Conservation (phyloP, 2,797 vertebrate species). For the Oryzias sinensis region DNA sequence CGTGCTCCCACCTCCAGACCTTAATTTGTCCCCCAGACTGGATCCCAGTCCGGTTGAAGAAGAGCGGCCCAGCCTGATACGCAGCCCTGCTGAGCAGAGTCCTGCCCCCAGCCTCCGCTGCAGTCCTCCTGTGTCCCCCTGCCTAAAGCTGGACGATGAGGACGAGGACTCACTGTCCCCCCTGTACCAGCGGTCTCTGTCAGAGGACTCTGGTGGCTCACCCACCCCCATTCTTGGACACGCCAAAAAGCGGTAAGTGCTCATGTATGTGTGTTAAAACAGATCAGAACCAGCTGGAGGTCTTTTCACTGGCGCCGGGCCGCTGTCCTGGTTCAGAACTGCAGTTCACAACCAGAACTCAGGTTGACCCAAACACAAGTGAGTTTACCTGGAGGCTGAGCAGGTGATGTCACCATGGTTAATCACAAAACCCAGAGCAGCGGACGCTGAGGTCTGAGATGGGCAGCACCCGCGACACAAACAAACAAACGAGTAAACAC, state of each 20-base stretch:
- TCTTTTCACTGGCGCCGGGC: no score
- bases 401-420: no score
- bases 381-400: no score
- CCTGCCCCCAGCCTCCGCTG: conserved; percentile 26
- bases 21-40: not conserved
- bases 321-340: no score
- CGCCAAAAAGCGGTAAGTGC: conserved; percentile 84
- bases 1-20: not conserved
- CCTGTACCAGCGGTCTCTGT: conserved; percentile 80
- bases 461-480: not conserved
- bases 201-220: conserved; percentile 83
- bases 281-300: not conserved
- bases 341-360: no score
- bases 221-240: conserved; percentile 83
- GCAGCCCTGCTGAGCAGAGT: conserved; percentile 21
- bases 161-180: conserved; percentile 79
- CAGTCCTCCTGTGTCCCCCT: conserved; percentile 45
- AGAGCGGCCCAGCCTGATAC: not conserved
- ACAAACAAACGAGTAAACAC: not conserved
- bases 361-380: no score
- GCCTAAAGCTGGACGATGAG: conserved; percentile 55
- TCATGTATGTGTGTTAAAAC: not conserved
- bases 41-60: conserved; percentile 8
- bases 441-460: not conserved
- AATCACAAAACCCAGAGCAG: no score